These are phyloP conservation scores for Meiosimyza decipiens DNA, from an alignment of 2,888 invertebrate species.

Conservation along the genomic window DNA sequence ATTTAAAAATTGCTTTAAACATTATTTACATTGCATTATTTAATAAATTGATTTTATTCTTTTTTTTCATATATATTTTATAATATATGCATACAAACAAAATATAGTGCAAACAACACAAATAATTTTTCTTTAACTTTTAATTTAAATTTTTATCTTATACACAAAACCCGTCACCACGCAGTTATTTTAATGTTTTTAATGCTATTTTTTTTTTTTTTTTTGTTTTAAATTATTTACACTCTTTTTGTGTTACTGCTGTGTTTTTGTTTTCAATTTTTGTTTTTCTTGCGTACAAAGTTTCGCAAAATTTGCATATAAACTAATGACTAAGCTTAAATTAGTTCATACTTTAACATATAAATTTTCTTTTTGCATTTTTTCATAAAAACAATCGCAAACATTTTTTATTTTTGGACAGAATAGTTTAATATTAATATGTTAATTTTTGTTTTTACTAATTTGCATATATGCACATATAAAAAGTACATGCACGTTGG, in stretches of 20 bases:
- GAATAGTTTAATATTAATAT: conserved; percentile 44
- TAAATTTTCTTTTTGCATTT: conserved; percentile 27
- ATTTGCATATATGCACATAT: conserved; percentile 36
- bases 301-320: conserved; percentile 10
- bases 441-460: conserved; percentile 27
- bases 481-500: not conserved
- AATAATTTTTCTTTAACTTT: conserved; percentile 23
- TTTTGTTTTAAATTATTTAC: conserved; percentile 51
- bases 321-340: too few species aligned
- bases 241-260: conserved; percentile 43
- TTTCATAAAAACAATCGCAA: conserved; percentile 46
- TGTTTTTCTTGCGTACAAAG: conserved; percentile 21
- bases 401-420: conserved; percentile 42
- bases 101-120: too few species aligned
- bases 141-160: conserved; percentile 29
- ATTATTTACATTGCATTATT: conserved; percentile 24
- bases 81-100: conserved; percentile 13
- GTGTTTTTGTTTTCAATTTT: conserved; percentile 2
- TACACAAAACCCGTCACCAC: conserved; percentile 44
- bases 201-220: conserved; percentile 40
- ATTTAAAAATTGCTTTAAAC: conserved; percentile 21
- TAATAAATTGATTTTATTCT: not conserved
- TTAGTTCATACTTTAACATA: not conserved
- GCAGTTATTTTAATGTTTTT: not conserved
- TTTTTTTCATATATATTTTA: conserved; percentile 12